These are phyloP conservation scores for Crematogaster levior DNA, from an alignment of 2,888 invertebrate species.

Conservation along the genomic window DNA sequence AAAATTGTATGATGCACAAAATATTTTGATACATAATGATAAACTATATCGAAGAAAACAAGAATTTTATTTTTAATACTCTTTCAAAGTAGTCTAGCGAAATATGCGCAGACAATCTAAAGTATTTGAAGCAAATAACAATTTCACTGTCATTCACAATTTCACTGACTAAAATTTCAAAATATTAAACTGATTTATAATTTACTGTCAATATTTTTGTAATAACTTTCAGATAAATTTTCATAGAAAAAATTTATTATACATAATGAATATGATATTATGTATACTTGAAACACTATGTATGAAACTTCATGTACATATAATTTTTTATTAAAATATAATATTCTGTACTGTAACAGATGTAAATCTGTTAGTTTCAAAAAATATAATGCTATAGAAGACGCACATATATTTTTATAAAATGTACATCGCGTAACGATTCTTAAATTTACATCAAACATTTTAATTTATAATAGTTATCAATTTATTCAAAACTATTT, in stretches of 20 bases:
- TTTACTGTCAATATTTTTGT: not conserved
- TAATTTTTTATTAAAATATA: not conserved
- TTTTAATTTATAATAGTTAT: not conserved
- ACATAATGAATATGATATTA: not conserved
- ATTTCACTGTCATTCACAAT: no score
- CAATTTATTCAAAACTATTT: conserved; percentile 11
- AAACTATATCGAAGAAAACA: not conserved
- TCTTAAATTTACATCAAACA: not conserved
- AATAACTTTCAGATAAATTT: conserved; percentile 2
- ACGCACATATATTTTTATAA: not conserved
- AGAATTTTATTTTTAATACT: not conserved
- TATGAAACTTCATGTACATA: not conserved
- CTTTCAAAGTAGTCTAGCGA: not conserved
- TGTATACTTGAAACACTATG: not conserved
- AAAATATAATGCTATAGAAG: conserved; percentile 1
- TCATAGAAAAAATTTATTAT: not conserved
- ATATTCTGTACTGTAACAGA: not conserved
- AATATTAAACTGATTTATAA: not conserved
- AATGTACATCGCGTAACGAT: not conserved
- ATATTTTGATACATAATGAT: conserved; percentile 12
- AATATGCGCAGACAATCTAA: no score
- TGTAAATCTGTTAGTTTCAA: not conserved
- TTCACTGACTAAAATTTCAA: not conserved
- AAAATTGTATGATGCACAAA: not conserved
- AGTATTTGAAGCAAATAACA: not conserved